Evolutionary conservation across 2,113 vertebrate genomes (phyloP), one percentile per base, ranked within the genome.

Genomic region (Pterophyllum scalare): DNA sequence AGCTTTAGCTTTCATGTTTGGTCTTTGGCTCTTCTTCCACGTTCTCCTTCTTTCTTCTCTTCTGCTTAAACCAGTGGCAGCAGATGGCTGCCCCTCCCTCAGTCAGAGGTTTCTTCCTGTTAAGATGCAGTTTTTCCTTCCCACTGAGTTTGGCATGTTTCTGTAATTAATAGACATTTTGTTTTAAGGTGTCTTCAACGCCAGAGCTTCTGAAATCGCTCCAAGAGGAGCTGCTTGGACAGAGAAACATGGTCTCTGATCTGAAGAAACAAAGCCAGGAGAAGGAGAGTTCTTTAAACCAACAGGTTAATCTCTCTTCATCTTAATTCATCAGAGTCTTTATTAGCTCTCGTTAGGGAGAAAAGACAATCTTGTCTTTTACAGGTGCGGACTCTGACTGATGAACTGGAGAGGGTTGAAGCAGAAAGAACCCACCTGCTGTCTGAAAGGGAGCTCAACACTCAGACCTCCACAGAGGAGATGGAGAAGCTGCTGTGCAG

Each of bases 401-500:
- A 61, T 61, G 20, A 33, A 61, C 6, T 61, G 6, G n/a, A 62
- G 33, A 38, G 0, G 11, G 60, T 17, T 35, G 60, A 62, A 62
- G 60, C 19, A 0, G 60, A 62, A n/a, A 6, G 10, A 35, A 33
- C 5, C 35, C 3, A 0, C 0, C 33, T 62, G 60, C 20, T 38
- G 19, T 33, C 1, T 33, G 31, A 33, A 6, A 33, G 5, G 31
- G 31, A 33, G 15, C 2, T 3, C 7, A 8, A 2, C 15, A 2
- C 20, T 75, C 26, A 28, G 26, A 46, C 38, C 8, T 80, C 74
- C 17, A 4, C 43, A 0, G 78, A 87, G 49, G 81, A 94, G 75
- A 46, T 58, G 46, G 67, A 92, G 75, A 7, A 79, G 61, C 85
- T 90, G 24, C 79, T 60, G 64, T 6, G 60, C 60, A 85, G 77